Base-by-base conservation (phyloP, 2,797 vertebrate genomes). In the Sternarchorhynchus goeldii region DNA sequence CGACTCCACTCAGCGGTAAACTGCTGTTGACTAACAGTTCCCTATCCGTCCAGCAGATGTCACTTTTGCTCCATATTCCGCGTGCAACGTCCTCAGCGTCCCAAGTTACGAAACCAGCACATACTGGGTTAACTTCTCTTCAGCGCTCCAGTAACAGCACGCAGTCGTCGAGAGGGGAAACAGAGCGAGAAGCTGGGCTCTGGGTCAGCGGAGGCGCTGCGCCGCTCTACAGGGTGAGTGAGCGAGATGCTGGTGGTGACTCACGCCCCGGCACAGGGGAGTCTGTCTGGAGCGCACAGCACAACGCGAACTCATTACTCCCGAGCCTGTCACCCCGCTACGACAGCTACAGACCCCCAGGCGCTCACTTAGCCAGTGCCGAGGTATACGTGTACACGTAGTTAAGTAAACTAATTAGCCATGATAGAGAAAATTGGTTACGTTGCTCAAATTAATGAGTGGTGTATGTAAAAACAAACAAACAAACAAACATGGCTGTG, bases 61-160 rank as follows among this genome's bases (percentile, higher is more conserved):
- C 90, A 86, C 88, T 87, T 91, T 84, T 90, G 89, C 67, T 89
- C 92, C 75, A 85, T 84, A 41, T 60, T 32, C 7, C 12, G 31
- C 60, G 31, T 4, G 45, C 32, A n/a, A 18, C 20, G 7, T 5
- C 10, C 32, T 14, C 18, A 10, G 21, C 25, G 3, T 0, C 16
- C 18, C 25, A 1, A 5, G 12, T 41, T 21, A 12, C 60, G 3
- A 65, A 76, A 41, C 25, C 66, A 78, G 78, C 72, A 78, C 55
- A 45, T 57, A 58, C 31, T 6, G 74, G 59, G 74, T 80, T 82
- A 76, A 79, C 20, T 29, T 63, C 59, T 56, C 62, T 78, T 60
- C 59, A 68, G 31, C 0, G 17, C 45, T 73, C 39, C 64, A 59
- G 58, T 64, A 77, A 70, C 59, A 74, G 66, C 59, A 56, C 29